Evolutionary conservation across 2,113 vertebrate species (phyloP).

Genomic region (Cinclus mexicanus): DNA sequence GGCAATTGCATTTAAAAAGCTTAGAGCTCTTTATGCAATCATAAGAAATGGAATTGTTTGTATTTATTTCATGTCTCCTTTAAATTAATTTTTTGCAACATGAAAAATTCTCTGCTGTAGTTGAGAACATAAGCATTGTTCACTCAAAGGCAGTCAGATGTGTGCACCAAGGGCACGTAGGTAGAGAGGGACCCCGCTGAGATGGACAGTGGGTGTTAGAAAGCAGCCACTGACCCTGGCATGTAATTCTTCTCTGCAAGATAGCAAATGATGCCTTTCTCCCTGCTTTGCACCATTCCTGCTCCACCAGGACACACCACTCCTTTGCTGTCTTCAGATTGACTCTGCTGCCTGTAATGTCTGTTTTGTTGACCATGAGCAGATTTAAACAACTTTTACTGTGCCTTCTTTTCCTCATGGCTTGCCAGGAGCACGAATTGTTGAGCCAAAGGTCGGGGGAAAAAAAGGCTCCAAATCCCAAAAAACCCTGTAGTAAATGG

Average conservation of each 20-base stretch:
- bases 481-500: rapidly evolving
- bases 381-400: not conserved
- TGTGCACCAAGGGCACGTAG: not conserved
- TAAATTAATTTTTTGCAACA: not conserved
- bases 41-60: not conserved
- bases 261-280: not conserved
- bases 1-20: not conserved
- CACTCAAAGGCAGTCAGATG: not conserved
- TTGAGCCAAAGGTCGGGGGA: not conserved
- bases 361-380: not conserved
- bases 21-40: not conserved
- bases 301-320: not conserved
- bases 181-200: not conserved
- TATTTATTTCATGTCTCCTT: not conserved
- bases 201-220: not conserved
- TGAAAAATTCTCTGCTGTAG: not conserved
- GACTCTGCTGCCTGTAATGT: not conserved
- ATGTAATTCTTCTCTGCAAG: not conserved
- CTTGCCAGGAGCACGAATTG: not conserved
- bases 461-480: not conserved
- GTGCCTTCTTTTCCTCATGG: not conserved
- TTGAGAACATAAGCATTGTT: not conserved
- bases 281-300: not conserved
- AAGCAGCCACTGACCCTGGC: not conserved
- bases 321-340: not conserved